Percentiles rank a stretch among this genome's conserved stretches.
Conservation (phyloP, 2,888 invertebrate genomes). For the Zaprionus lineosus region DNA sequence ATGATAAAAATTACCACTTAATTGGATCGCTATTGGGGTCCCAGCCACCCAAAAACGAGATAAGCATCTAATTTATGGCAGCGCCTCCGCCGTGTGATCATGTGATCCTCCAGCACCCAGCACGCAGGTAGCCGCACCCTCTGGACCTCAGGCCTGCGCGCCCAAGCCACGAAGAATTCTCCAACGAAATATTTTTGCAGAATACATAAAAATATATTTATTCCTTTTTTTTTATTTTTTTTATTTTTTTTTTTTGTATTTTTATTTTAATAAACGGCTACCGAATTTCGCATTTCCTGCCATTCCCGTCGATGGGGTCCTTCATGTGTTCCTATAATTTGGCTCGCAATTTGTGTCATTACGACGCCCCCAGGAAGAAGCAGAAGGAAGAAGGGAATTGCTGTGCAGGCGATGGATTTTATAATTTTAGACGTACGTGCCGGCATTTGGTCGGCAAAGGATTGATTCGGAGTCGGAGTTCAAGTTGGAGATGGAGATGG, state of each 20-base stretch:
- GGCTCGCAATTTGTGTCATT: conserved; percentile 68
- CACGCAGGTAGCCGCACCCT: conserved; percentile 46
- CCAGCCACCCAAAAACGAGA: conserved; percentile 65
- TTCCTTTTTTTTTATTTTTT: too few species aligned
- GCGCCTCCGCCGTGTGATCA: conserved; percentile 60
- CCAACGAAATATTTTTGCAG: conserved; percentile 21
- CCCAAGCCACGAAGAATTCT: conserved; percentile 8
- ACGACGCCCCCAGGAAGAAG: conserved; percentile 38
- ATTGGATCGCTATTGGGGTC: conserved; percentile 50
- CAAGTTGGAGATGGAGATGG: background rate
- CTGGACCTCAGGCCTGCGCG: conserved; percentile 8
- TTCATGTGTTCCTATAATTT: conserved; percentile 62
- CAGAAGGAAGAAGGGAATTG: background rate
- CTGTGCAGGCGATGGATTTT: conserved; percentile 10
- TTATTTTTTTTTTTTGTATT: too few species aligned
- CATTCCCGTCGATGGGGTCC: conserved; percentile 13
- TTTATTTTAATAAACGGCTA: conserved; percentile 72
- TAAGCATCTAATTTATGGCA: conserved; percentile 76
- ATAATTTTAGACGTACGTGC: conserved; percentile 67
- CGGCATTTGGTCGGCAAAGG: conserved; percentile 45
- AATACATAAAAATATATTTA: too few species aligned
- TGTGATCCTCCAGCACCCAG: conserved; percentile 12
- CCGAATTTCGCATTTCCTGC: conserved; percentile 78
- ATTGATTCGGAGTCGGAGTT: too few species aligned
- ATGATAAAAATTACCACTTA: conserved; percentile 77